Evolutionary conservation across 2,888 invertebrate species (phyloP), one percentile per base, ranked within the genome.

Genomic region (Ptilodon capucinus): DNA sequence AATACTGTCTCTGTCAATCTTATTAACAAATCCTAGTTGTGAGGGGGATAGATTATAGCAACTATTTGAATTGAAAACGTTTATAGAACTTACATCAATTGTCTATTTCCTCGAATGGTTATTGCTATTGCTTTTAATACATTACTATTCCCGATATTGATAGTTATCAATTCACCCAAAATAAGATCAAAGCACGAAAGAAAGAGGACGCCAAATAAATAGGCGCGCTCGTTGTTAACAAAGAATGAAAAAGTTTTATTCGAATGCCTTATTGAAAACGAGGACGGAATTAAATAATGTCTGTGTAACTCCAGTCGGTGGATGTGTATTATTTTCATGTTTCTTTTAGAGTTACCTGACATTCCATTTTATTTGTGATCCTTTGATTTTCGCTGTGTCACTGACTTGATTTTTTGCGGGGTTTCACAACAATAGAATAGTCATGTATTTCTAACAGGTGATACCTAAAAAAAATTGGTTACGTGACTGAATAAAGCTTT

Each of bases 231-330:
- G 50, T 60, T 57, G 48, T 62, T 44, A 13, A 2, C 40, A 18
- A 40, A 45, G 9, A 44, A 51, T 50, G 53, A 51, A 34, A 52
- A 54, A 59, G 48, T 57, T 60, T 55, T 60, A 45, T 53, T 48
- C 45, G 53, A 54, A 47, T 48, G 46, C 55, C 47, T 64, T 54
- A 43, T 54, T 41, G 35, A 48, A 57, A 51, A 46, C 48, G 48
- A 28, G 41, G 46, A 50, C 18, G 46, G 51, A 60, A 67, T 65
- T 55, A 63, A 64, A 64, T 64, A 56, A 64, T 57, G 52, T 49
- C 45, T n/a, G n/a, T 28, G 28, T 28, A 28, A 28, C 25, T 28
- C 25, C 11, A 8, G 28, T 28, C n/a, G 8, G 28, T 4, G 28
- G n/a, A 28, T 28, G 4, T n/a, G 11, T 28, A 28, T n/a, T 11